Evolutionary conservation across 2,113 vertebrate species (phyloP), one percentile per base, ranked within the genome.

Genomic region (Cricetomys ansorgei): DNA sequence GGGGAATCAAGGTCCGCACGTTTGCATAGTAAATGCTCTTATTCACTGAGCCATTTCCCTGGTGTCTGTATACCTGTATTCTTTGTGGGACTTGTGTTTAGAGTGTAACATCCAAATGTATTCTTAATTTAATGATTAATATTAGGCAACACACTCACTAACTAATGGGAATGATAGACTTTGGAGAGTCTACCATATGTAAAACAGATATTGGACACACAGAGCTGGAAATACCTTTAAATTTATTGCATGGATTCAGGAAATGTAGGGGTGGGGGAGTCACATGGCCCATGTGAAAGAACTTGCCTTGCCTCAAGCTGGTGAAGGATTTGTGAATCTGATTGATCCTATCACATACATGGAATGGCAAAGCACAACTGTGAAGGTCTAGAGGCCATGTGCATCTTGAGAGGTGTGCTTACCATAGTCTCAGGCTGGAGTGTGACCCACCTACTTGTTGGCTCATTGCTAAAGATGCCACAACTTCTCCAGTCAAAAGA

Each of bases 401-500:
- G 8, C 23, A 45, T 65, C 88, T 45, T 67, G 12, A 80, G 8
- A 70, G 10, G 40, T 50, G 25, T 72, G 10, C 55, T 85, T 53
- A 62, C n/a, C 29, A n/a, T 4, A 4, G 25, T 45, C 55, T 83
- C 73, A 75, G 89, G 69, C 57, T 37, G 16, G 31, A 87, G 21
- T 59, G 50, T 70, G 25, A n/a, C 7, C 50, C 77, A 94, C 2
- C 16, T 94, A 53, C 80, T 81, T 76, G 34, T 84, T 77, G 31
- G 72, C 65, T 73, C 3, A 12, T 37, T 83, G 77, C 25, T 67
- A 87, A 87, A 83, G 23, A 40, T 8, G 25, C 67, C 55, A 50
- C 40, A 50, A 57, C n/a, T 67, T 85, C 43, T 91, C 83, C 50
- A 95, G 64, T 93, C 50, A 87, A 64, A 94, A n/a, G n/a, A n/a